Base-by-base conservation (phyloP, 2,113 vertebrate species). In the Glareola pratincola region DNA sequence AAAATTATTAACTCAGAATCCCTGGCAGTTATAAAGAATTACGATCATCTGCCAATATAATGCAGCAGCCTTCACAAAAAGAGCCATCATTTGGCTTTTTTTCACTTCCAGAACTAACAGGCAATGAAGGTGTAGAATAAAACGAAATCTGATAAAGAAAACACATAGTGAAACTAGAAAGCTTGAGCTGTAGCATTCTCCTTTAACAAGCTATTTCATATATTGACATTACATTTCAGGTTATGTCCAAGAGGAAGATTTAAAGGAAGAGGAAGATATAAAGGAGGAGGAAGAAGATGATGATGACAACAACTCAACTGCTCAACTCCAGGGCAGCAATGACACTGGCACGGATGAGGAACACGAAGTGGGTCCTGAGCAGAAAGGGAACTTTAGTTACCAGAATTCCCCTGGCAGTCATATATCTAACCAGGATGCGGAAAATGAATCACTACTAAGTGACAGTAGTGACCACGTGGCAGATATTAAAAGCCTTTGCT, bases 321-420 rank as follows among this genome's bases (percentile, higher is more conserved):
- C 99, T 92, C 99, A 99, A 2, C 98, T 98, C 63, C 99, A 98
- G 53, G 99, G 99, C 89, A 98, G 98, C 97, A 99, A 99, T 76
- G 98, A 99, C 96, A 98, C 98, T 0, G 98, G 98, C 92, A 98
- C 99, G 1, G 99, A 99, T n/a, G 98, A 99, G 93, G 99, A 99
- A 26, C 99, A 99, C 34, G 99, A 99, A 43, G 96, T 98, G n/a
- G 99, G 98, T 91, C 97, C 98, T 0, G 99, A 99, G 97, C 99
- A 97, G 92, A 99, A 99, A 97, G 99, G 98, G 97, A 99, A 98
- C 89, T 99, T 99, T 30, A 99, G 99, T 97, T 99, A 99, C 98
- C 99, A 99, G 98, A 99, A 99, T 97, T 99, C 99, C 41, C 99
- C 99, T 34, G 97, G 98, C 76, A 99, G 99, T 74, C 99, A 99